Evolutionary conservation across 2,888 invertebrate species (phyloP).

Genomic region (Helobdella robusta): DNA sequence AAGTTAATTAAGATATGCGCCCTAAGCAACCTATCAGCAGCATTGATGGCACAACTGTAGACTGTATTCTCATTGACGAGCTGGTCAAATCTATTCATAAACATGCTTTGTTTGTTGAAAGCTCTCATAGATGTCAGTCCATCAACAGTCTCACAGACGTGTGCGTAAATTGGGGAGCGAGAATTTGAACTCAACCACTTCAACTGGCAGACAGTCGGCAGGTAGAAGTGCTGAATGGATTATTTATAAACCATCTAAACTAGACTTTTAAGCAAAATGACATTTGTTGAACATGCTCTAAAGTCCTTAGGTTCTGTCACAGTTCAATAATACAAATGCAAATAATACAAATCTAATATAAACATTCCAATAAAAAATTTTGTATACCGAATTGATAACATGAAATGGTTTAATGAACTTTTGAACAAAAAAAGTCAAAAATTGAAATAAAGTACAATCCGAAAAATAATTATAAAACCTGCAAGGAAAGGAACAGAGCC

Average conservation of each 20-base stretch:
- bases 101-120: background rate
- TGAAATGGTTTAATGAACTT: no score
- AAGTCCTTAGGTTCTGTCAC: no score
- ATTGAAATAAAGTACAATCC: no score
- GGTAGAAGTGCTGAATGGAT: constrained; percentile 8
- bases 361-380: no score
- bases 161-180: constrained; percentile 12
- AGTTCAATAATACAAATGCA: no score
- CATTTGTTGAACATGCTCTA: no score
- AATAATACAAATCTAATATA: no score
- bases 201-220: constrained; percentile 1
- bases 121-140: constrained; percentile 7
- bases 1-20: no score
- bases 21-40: constrained; percentile 13
- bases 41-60: constrained; percentile 3
- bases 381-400: no score
- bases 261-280: background rate
- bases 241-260: background rate
- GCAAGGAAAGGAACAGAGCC: background rate
- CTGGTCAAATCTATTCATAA: background rate
- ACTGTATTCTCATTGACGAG: constrained; percentile 5
- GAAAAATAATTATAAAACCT: no score
- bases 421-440: no score
- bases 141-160: background rate
- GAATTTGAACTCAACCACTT: constrained; percentile 6